Conservation (phyloP, 2,113 vertebrate genomes). For the Psilopogon haemacephalus region DNA sequence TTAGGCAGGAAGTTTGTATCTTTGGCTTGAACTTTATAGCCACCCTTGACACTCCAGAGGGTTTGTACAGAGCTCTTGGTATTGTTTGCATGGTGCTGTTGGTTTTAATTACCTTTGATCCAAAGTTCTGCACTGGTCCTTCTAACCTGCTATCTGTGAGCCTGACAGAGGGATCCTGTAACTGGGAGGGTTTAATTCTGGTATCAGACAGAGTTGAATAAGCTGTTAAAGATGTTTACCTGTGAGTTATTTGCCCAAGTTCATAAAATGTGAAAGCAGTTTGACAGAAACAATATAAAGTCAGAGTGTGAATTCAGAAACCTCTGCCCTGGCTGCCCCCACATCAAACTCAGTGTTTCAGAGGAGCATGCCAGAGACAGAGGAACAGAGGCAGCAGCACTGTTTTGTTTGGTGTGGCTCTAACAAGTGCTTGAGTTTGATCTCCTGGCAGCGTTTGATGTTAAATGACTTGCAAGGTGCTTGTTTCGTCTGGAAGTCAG, state of each 20-base stretch:
- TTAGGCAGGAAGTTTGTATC: not conserved
- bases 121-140: not conserved
- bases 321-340: not conserved
- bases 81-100: not conserved
- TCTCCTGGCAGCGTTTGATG: not conserved
- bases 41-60: not conserved
- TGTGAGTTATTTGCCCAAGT: not conserved
- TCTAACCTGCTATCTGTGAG: not conserved
- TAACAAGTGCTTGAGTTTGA: not conserved
- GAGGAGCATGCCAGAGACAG: not conserved
- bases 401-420: not conserved
- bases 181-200: slow-evolving; percentile 38
- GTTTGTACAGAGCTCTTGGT: not conserved
- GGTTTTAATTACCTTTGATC: slow-evolving; percentile 28
- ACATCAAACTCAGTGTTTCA: not conserved
- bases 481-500: not conserved
- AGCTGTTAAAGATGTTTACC: slow-evolving; percentile 22
- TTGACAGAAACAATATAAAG: not conserved
- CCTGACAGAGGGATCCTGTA: not conserved
- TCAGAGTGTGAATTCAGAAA: not conserved
- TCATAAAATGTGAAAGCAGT: not conserved
- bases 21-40: not conserved
- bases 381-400: not conserved
- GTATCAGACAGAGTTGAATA: not conserved
- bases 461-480: not conserved